Conservation (phyloP, 2,113 vertebrate species). For the Bettongia penicillata region DNA sequence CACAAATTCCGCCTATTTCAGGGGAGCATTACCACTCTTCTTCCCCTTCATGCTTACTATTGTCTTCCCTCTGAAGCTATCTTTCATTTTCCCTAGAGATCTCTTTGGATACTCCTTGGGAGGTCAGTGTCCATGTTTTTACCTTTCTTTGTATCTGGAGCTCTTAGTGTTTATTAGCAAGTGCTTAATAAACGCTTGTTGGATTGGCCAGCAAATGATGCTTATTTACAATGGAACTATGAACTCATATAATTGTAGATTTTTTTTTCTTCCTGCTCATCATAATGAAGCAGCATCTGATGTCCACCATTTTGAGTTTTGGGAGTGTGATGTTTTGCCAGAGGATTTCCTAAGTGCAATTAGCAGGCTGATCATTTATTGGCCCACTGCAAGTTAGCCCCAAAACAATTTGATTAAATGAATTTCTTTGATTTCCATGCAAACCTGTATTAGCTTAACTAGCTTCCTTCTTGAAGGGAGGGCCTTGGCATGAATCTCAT, state of each 20-base stretch:
- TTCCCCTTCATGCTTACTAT: neutral
- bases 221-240: neutral
- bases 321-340: neutral
- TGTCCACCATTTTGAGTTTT: neutral
- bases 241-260: neutral
- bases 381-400: neutral
- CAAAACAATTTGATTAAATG: neutral
- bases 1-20: neutral
- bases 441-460: constrained; percentile 1
- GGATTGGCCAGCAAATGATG: neutral
- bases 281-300: neutral
- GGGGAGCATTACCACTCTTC: neutral
- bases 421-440: constrained; percentile 23
- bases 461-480: constrained; percentile 1
- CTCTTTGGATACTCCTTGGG: neutral
- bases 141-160: neutral
- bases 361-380: neutral
- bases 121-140: neutral
- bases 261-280: neutral
- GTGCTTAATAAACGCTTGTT: neutral
- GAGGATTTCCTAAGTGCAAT: constrained; percentile 13
- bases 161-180: neutral
- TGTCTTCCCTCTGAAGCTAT: neutral
- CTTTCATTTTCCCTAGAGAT: neutral
- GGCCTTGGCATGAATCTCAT: neutral